Conservation (phyloP, 1,140 invertebrate genomes). For the Bombus waltoni region DNA sequence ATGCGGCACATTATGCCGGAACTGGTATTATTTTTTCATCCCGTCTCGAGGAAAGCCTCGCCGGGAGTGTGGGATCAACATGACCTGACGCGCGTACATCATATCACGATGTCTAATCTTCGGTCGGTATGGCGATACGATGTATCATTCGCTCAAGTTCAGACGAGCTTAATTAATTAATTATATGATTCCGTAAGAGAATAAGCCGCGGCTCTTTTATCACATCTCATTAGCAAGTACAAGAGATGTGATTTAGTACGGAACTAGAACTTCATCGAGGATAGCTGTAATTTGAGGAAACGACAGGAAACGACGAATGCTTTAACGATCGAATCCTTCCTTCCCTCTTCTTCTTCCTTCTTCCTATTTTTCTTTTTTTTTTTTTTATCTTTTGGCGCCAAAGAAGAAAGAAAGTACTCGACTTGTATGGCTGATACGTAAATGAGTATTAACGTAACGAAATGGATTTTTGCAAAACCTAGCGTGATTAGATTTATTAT, state of each 20-base stretch:
- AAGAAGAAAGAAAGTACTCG: no score
- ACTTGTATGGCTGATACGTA: no score
- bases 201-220: neutral
- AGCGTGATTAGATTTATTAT: no score
- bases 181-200: neutral
- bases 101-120: conserved; percentile 27
- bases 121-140: conserved; percentile 8
- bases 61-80: conserved; percentile 62
- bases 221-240: no score
- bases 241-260: neutral
- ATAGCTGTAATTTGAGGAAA: no score
- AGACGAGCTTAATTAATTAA: conserved; percentile 26
- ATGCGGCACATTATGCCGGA: conserved; percentile 48
- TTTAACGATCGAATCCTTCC: no score
- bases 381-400: no score
- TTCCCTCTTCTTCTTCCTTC: no score
- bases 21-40: conserved; percentile 41
- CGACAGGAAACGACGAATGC: no score
- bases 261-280: neutral
- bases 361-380: no score
- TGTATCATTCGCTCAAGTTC: conserved; percentile 24
- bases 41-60: conserved; percentile 30
- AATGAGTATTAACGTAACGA: no score
- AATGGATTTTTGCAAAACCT: no score
- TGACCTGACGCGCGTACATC: conserved; percentile 58